Base-by-base conservation (phyloP, 1,140 invertebrate genomes). In the Aphidius ervi region DNA sequence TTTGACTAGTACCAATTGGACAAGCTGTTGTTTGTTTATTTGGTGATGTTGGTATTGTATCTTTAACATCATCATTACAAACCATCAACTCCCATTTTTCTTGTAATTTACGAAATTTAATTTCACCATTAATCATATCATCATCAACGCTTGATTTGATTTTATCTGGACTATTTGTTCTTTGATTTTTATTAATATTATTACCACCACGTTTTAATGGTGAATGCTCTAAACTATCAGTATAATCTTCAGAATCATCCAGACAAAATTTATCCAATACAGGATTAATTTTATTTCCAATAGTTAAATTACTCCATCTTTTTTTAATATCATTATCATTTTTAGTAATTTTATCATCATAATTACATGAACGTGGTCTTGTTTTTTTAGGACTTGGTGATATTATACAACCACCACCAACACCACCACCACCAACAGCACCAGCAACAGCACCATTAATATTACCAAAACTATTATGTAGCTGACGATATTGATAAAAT, bases 61-160 rank as follows among this genome's bases (percentile, higher is more conserved):
- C 74, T 77, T 66, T 74, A 62, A 16, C 46, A 0, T 80, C 66
- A 64, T 85, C 81, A 64, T 81, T 78, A 42, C 81, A 76, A 67
- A 81, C 85, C 61, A 93, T 82, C 73, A 89, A 83, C 75, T 95
- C 92, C 92, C 92, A 95, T 71, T 92, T 92, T 73, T 90, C 86
- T 69, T 94, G 92, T 41, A 95, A 74, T 42, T 88, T 85, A 46
- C 88, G 84, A 76, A 94, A 94, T 65, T 82, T 83, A 3, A 81
- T 74, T 56, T 77, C 78, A 7, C 78, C 77, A 9, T 77, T 70
- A 39, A 78, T 58, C 5, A 70, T 71, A 54, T 81, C 75, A 5
- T 81, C 77, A 9, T 81, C 74, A n/a, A 67, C 66, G 5, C 66
- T 58, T 57, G 20, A 57, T 56, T 41, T 6, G 46, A 37, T 43